Percentiles rank a stretch among this genome's conserved stretches.
Evolutionary conservation across 2,888 invertebrate species (phyloP).

Genomic region (Omphaloscelis lunosa): DNA sequence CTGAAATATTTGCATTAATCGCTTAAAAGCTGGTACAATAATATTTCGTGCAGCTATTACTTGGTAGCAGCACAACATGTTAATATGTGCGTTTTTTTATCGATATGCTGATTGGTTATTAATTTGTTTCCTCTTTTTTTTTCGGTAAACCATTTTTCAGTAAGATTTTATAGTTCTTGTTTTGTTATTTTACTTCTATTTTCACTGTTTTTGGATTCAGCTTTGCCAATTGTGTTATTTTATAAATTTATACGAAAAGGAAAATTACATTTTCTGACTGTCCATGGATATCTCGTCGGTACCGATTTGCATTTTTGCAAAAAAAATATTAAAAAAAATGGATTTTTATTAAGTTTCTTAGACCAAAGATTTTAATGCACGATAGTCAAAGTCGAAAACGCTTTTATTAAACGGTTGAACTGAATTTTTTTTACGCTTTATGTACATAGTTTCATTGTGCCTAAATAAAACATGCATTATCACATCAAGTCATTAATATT

Average conservation of each 20-base stretch:
- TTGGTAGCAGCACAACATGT: conserved; percentile 9
- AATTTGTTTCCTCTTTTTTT: conserved; percentile 19
- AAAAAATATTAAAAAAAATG: too few species aligned
- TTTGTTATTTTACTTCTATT: background rate
- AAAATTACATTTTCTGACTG: background rate
- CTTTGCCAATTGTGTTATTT: background rate
- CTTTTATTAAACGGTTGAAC: background rate
- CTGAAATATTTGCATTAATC: background rate
- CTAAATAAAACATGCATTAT: background rate
- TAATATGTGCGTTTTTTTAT: conserved; percentile 17
- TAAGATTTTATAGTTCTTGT: background rate
- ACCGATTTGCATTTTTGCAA: background rate
- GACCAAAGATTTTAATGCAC: background rate
- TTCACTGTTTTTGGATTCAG: background rate
- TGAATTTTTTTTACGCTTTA: background rate
- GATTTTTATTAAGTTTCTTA: background rate
- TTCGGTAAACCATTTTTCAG: conserved; percentile 1
- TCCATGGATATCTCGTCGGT: too few species aligned
- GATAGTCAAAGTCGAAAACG: too few species aligned
- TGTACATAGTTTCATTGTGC: background rate
- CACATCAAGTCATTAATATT: background rate
- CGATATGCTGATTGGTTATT: conserved; percentile 2
- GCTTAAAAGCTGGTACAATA: conserved; percentile 18
- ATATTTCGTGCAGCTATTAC: conserved; percentile 20
- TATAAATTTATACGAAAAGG: background rate